Conservation (phyloP, 2,888 invertebrate species). For the Elaeidobius kamerunicus region DNA sequence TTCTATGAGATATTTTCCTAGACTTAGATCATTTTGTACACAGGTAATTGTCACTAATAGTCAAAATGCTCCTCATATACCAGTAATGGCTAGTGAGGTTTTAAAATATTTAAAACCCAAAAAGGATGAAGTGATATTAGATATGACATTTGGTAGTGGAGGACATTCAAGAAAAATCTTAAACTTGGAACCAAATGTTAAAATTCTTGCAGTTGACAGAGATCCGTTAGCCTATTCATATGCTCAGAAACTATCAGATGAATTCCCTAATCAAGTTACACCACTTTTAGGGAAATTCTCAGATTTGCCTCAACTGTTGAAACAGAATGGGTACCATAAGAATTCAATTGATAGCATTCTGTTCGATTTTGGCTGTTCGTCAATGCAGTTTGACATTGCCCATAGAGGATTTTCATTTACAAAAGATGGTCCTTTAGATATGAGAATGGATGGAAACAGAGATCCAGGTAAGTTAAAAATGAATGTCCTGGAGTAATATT, state of each 20-base stretch:
- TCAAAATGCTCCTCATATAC: conserved; percentile 57
- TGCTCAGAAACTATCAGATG: conserved; percentile 61
- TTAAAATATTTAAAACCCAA: conserved; percentile 64
- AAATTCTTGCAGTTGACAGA: conserved; percentile 79
- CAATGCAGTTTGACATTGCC: conserved; percentile 87
- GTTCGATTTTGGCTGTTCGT: conserved; percentile 93
- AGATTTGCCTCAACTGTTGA: conserved; percentile 70
- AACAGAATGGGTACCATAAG: conserved; percentile 55
- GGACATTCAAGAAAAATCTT: conserved; percentile 81
- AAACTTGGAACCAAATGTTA: conserved; percentile 60
- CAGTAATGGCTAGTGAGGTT: conserved; percentile 74
- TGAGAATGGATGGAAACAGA: conserved; percentile 88
- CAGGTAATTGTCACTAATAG: conserved; percentile 13
- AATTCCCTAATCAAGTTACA: conserved; percentile 68
- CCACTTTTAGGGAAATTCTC: conserved; percentile 89
- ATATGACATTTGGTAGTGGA: conserved; percentile 96
- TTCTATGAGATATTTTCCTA: background rate
- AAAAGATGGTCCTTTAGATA: conserved; percentile 85
- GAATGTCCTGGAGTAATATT: too few species aligned
- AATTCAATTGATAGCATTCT: conserved; percentile 80
- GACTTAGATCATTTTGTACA: conserved; percentile 32
- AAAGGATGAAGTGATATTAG: conserved; percentile 67
- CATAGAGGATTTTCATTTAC: conserved; percentile 83
- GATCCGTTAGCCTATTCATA: conserved; percentile 76
- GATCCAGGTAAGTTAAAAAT: conserved; percentile 54